These are phyloP conservation scores for Pogonomyrmex californicus DNA, from an alignment of 1,140 invertebrate species.

Conservation along the genomic window DNA sequence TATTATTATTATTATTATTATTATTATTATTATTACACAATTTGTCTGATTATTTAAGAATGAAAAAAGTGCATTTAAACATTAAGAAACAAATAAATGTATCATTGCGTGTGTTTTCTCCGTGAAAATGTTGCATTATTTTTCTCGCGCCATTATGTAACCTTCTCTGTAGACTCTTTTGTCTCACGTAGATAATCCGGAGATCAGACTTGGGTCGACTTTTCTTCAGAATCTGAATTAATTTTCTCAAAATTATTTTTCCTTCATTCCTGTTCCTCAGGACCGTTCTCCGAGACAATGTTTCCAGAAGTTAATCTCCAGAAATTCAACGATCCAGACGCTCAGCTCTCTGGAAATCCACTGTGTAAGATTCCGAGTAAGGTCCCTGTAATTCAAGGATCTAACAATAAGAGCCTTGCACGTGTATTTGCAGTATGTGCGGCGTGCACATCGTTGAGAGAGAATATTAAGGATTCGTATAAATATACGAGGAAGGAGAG, in stretches of 20 bases:
- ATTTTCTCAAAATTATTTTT: slow-evolving; percentile 30
- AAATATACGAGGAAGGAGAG: slow-evolving; percentile 28
- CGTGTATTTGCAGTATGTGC: slow-evolving; percentile 41
- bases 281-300: not conserved
- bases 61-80: not conserved
- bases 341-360: slow-evolving; percentile 15
- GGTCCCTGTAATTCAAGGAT: slow-evolving; percentile 49
- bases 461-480: slow-evolving; percentile 46
- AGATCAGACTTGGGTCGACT: not conserved
- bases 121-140: not conserved
- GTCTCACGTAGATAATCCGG: not conserved
- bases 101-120: not conserved
- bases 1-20: no score
- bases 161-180: not conserved
- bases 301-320: slow-evolving; percentile 32
- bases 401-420: slow-evolving; percentile 50
- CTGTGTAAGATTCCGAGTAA: slow-evolving; percentile 27
- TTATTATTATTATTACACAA: no score
- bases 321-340: slow-evolving; percentile 18
- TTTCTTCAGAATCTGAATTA: slow-evolving; percentile 6
- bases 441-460: not conserved
- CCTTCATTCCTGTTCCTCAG: not conserved
- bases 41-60: not conserved
- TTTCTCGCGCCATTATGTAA: not conserved
- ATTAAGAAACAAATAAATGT: not conserved